These are phyloP conservation scores for Sterrhoptilus dennistouni DNA, from an alignment of 2,113 vertebrate species.

Conservation along the genomic window DNA sequence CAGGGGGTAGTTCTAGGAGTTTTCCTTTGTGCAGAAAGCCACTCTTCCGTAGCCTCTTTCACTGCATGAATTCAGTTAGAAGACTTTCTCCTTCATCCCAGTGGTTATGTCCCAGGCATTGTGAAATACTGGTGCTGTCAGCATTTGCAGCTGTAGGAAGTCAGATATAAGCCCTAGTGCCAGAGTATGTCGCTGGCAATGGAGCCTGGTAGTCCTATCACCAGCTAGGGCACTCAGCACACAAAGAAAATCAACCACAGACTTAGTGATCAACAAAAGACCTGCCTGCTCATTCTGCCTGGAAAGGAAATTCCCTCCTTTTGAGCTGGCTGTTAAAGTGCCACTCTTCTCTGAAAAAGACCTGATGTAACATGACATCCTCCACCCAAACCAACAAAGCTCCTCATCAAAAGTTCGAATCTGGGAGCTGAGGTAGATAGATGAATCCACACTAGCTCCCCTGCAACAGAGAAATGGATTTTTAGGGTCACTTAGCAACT, in stretches of 20 bases:
- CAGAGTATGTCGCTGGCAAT: neutral
- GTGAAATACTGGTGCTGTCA: conserved; percentile 19
- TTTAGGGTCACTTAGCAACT: neutral
- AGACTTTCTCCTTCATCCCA: neutral
- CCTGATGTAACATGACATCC: neutral
- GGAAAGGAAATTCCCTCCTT: conserved; percentile 18
- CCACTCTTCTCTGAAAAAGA: neutral
- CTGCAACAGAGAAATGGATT: neutral
- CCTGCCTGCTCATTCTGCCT: neutral
- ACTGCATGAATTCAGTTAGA: neutral
- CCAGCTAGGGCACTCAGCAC: neutral
- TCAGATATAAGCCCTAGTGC: conserved; percentile 17
- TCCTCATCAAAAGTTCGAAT: neutral
- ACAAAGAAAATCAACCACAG: neutral
- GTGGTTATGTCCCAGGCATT: neutral
- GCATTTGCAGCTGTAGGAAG: conserved; percentile 31
- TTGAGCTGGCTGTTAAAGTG: neutral
- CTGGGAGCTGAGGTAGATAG: neutral
- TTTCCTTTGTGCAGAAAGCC: neutral
- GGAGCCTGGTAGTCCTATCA: neutral
- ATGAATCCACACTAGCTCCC: neutral
- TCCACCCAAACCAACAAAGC: neutral
- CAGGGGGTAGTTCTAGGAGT: neutral
- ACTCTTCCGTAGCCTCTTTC: neutral
- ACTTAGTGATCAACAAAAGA: neutral